Percentiles rank a stretch among this genome's conserved stretches.
Conservation (phyloP, 2,888 invertebrate genomes). For the Apoda limacodes region DNA sequence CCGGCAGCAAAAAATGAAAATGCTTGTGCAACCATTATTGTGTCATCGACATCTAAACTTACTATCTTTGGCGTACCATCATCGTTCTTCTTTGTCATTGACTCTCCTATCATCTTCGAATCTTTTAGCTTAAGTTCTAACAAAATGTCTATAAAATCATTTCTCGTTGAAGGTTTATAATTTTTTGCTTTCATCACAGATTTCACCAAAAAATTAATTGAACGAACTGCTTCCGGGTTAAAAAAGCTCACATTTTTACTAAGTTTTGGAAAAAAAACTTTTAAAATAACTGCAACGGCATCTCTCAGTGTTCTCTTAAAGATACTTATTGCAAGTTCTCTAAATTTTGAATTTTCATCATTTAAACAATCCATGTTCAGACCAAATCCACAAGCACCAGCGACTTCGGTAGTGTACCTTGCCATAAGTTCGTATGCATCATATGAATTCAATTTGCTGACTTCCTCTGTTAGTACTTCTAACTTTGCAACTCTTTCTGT, state of each 20-base stretch:
- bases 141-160: constrained; percentile 54
- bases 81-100: too few relatives aligned
- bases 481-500: constrained; percentile 47
- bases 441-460: constrained; percentile 33
- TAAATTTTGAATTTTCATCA: constrained; percentile 47
- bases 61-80: too few relatives aligned
- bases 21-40: too few relatives aligned
- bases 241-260: constrained; percentile 41
- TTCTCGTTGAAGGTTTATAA: constrained; percentile 41
- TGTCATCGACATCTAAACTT: too few relatives aligned
- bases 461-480: constrained; percentile 37
- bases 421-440: constrained; percentile 55
- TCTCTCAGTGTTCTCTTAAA: constrained; percentile 41
- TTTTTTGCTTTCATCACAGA: constrained; percentile 39
- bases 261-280: constrained; percentile 45
- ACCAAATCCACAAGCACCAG: constrained; percentile 55
- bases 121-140: constrained; percentile 47
- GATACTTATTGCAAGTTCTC: constrained; percentile 46
- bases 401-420: constrained; percentile 54
- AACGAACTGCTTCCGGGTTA: constrained; percentile 35
- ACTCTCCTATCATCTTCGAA: too few relatives aligned
- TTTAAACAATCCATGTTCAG: constrained; percentile 46
- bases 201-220: constrained; percentile 36
- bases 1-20: too few relatives aligned
- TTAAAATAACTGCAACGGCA: constrained; percentile 31